Base-by-base conservation (phyloP, 2,113 vertebrate genomes). In the Fulica atra region DNA sequence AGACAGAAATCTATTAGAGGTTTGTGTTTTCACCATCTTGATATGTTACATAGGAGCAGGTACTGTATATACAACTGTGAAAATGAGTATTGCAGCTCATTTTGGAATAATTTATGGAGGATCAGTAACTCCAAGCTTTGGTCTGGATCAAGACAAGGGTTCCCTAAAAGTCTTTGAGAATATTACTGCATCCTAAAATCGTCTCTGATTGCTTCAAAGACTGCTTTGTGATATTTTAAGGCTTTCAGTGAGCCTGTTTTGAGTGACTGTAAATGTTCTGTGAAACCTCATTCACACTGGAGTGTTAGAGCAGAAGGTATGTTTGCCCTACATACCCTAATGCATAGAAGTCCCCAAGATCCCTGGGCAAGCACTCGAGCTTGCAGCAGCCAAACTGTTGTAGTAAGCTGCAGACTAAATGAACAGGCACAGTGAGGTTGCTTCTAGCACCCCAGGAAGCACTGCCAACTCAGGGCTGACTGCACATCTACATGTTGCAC, bases 401-500 rank as follows among this genome's bases (percentile, higher is more conserved):
- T 56, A 74, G 65, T 33, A 42, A 7, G 77, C 29, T 88, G 64
- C 68, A 79, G 38, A 7, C 16, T 29, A 8, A 64, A 64, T 64
- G 63, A 71, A 46, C 48, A 24, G 16, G 61, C 65, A 19, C 24
- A 4, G 40, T 5, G 21, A 31, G 35, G 29, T 56, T 65, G 68
- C n/a, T 72, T 83, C 63, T 68, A 59, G 35, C 63, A 57, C 4
- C 71, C 21, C 63, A 73, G 59, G 28, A 70, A 54, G 21, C 18
- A 6, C 72, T 61, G 40, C 50, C 54, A 40, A 64, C 77, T 84
- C 24, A 1, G n/a, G 81, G 64, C 86, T 19, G 16, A 24, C 50
- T 86, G 0, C 50, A 7, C 21, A 15, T 24, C 44, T 57, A 18
- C 11, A 2, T 1, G 1, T 46, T 54, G 15, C 6, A 6, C 19